Evolutionary conservation across 2,113 vertebrate species (phyloP), one percentile per base, ranked within the genome.

Genomic region (Egretta garzetta): DNA sequence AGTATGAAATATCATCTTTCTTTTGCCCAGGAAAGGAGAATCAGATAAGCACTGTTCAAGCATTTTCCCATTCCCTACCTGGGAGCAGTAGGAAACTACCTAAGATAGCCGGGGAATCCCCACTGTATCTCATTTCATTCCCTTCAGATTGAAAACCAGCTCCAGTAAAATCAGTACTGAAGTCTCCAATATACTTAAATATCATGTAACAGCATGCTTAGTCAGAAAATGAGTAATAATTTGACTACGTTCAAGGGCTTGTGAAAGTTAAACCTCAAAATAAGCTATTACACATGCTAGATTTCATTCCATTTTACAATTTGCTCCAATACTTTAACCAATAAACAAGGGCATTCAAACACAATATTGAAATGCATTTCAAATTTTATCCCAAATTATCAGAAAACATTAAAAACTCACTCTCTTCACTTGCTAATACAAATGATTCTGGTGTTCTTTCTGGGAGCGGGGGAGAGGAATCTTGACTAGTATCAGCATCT

Each of bases 401-500:
- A 96, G 4, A 20, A 62, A 93, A 83, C 45, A 73, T 67, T 32
- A 97, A 90, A 94, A 86, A 98, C 98, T 98, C 97, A 98, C 98
- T 98, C 97, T 98, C 98, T 98, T 99, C 99, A 98, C 98, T 98
- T 97, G 99, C 99, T 98, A 99, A 97, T 56, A 99, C 98, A 98
- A 99, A 99, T 92, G 99, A 99, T 96, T 99, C 99, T 53, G 99
- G 99, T 91, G 99, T 99, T 98, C 99, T 98, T 97, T 98, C 98
- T 75, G 99, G 99, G 94, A 99, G 98, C 3, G 99, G 99, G 97
- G 99, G 99, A 97, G 99, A 99, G 77, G 98, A 99, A 93, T 99
- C 99, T 93, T 99, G 99, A 97, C 97, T 98, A 97, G 93, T 92
- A 97, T 98, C 99, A 97, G 98, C 98, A 98, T 99, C 99, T 99